Base-by-base conservation (phyloP, 2,888 invertebrate species). In the Temnothorax unifasciatus region DNA sequence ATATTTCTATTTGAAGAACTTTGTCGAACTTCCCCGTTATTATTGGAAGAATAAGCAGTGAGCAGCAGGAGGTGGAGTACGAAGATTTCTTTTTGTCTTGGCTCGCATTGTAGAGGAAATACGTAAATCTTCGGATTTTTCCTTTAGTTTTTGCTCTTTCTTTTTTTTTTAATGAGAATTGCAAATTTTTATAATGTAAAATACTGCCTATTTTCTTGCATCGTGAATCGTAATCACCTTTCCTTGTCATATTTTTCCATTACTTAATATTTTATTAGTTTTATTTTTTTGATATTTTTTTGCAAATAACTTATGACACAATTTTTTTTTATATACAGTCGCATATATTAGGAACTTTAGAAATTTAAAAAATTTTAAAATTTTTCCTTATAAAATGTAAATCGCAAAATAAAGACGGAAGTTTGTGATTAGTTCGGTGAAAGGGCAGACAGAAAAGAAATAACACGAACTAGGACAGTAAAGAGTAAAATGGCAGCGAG, bases 1-100 rank as follows among this genome's bases (percentile, higher is more conserved):
- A 76, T 76, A 76, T 76, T 64, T 76, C 38, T 76, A 38, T 76
- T 76, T 76, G 41, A 52, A 64, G 52, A 64, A 76, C 64, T 76
- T 64, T 41, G 41, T 76, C 52, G 64, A 54, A 52, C 52, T 76
- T 52, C 11, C 4, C 2, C 5, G 52, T 76, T 76, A 76, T 76
- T 64, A 76, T 64, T 64, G 52, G 50, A 41, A 64, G 76, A 63
- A 54, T 34, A 76, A 75, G 21, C 15, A 50, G 34, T n/a, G 25
- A 21, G 34, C 38, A 13, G 54, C 3, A 59, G n/a, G n/a, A 52
- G 2, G 11, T 18, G 15, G 5, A 41, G 41, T 38, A 8, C 18
- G 21, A 50, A n/a, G 50, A 50, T 52, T 38, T 64, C 15, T 34
- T 52, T 38, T 63, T 15, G 21, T 63, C 52, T 76, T 38, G 5